phyloP scores from a whole-genome alignment of 2,113 vertebrate genomes.

The Psilopogon haemacephalus region DNA sequence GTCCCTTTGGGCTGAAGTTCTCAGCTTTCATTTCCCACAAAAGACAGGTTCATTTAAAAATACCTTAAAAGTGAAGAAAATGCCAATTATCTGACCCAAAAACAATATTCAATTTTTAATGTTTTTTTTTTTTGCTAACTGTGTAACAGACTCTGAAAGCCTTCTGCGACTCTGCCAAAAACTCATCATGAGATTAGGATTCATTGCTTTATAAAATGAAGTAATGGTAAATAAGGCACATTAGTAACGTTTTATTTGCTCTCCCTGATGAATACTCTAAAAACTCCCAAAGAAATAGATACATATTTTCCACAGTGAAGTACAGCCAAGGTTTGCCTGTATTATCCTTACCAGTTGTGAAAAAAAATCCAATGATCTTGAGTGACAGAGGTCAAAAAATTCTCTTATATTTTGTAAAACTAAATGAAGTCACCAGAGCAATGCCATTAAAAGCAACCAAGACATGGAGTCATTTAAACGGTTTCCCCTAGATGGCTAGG shows the following conservation, averaged over 20 bases:
- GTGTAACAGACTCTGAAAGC: not conserved
- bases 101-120: not conserved
- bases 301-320: not conserved
- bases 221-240: not conserved
- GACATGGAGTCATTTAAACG: conserved; percentile 52
- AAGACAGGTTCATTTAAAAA: conserved; percentile 18
- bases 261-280: not conserved
- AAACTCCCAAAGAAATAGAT: not conserved
- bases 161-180: not conserved
- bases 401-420: conserved; percentile 39
- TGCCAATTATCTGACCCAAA: not conserved
- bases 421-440: conserved; percentile 59
- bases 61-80: conserved; percentile 13
- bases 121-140: not conserved
- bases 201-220: conserved; percentile 30
- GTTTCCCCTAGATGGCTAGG: conserved; percentile 50
- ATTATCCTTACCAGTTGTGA: not conserved
- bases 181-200: conserved; percentile 13
- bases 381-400: conserved; percentile 14
- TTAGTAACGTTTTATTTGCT: conserved; percentile 22
- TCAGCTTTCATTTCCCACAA: not conserved
- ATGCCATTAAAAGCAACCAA: conserved; percentile 59
- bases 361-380: conserved; percentile 20
- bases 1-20: conserved; percentile 5
- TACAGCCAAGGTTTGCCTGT: not conserved